Percentiles rank a stretch among this genome's conserved stretches.
phyloP scores from a whole-genome alignment of 2,113 vertebrate species.

The Sclerurus mexicanus region DNA sequence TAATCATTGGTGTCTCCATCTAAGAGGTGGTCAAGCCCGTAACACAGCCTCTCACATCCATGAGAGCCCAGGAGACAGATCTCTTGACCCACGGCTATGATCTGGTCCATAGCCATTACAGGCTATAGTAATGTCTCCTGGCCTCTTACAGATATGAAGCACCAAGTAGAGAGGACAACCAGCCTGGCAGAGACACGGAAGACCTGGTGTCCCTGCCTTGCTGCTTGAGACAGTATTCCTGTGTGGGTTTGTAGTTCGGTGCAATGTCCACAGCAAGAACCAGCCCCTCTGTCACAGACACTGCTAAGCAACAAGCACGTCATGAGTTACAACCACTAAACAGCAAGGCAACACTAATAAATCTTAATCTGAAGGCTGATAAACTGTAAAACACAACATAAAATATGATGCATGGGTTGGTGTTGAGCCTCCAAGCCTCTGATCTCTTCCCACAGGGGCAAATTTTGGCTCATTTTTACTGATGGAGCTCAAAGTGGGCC shows the following conservation, averaged over 20 bases:
- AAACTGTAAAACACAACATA: constrained; percentile 51
- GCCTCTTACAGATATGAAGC: accelerated
- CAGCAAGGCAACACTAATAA: constrained; percentile 30
- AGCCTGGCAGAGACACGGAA: background rate
- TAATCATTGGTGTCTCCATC: background rate
- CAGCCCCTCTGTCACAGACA: background rate
- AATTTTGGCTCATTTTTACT: constrained; percentile 34
- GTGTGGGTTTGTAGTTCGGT: background rate
- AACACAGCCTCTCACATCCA: background rate
- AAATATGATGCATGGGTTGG: constrained; percentile 31
- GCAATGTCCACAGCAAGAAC: accelerated
- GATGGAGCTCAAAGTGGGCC: background rate
- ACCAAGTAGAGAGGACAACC: accelerated
- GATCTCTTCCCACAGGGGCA: constrained; percentile 7
- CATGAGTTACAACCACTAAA: background rate
- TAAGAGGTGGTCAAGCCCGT: background rate
- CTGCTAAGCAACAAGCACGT: background rate
- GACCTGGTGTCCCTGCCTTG: background rate
- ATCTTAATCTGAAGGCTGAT: constrained; percentile 42
- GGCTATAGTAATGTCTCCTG: background rate
- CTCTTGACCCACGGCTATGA: background rate
- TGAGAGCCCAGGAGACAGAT: background rate
- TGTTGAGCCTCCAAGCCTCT: constrained; percentile 1
- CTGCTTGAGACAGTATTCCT: background rate
- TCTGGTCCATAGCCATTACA: background rate